Evolutionary conservation across 2,888 invertebrate genomes (phyloP), one percentile per base, ranked within the genome.

Genomic region (Coenonympha glycerion): DNA sequence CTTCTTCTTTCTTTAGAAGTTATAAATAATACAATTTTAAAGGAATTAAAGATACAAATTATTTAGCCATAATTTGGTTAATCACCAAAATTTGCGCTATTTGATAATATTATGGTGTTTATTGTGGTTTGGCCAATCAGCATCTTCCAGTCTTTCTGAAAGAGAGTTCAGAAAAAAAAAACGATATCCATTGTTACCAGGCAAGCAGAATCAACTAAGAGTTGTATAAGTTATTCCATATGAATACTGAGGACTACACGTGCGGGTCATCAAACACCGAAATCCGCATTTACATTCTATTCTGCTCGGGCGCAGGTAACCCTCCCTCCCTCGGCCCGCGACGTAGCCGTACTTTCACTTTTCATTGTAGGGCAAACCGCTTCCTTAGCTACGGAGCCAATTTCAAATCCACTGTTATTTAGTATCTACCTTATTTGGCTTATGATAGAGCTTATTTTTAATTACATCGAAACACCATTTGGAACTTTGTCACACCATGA

Each of bases 281-380:
- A 84, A 82, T 76, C 78, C 73, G 75, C 69, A 69, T 79, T 79
- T 76, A 73, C 75, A 83, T 80, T 76, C 70, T 65, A 64, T 59
- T 54, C 77, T 64, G 73, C 73, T 72, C 77, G 68, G 69, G 76
- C 73, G 69, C 74, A 65, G 61, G 58, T 62, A 73, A 69, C 65
- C 69, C 66, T 28, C 63, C 55, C 58, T 55, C 61, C 63, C 62
- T 59, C 62, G 56, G 58, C 61, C 63, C 66, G 63, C 69, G 64
- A 64, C 62, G 65, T 60, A 64, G 66, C 63, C 68, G 68, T 71
- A 86, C 86, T 86, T 86, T 86, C 86, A 86, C 86, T 86, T 85
- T 86, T 82, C 76, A 77, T 79, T 82, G 76, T 86, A 83, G 86
- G 86, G 77, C 86, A 86, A 70, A 62, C 64, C 39, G 48, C 49